Base-by-base conservation (phyloP, 2,888 invertebrate genomes). In the Nomada fucata region DNA sequence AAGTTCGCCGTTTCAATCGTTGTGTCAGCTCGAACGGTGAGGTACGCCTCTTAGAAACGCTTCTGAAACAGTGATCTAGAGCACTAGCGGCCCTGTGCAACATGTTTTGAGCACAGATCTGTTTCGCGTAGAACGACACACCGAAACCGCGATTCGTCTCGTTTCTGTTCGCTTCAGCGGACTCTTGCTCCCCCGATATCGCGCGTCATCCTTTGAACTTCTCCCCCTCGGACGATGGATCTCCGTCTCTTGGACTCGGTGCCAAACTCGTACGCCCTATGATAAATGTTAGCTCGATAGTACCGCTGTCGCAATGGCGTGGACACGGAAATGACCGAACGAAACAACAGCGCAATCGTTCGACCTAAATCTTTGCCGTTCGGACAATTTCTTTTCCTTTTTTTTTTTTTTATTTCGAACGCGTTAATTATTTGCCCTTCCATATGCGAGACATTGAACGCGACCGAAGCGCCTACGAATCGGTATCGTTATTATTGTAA, bases 281-380 rank as follows among this genome's bases (percentile, higher is more conserved):
- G 71, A 86, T 91, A 88, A 87, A 88, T 90, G 89, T 91, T 90
- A 91, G 90, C 82, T 89, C 79, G 88, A 81, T 91, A 88, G 86
- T 86, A 78, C 50, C 50, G 69, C 76, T 84, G 89, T 88, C 84
- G 90, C 89, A 85, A 86, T 87, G 90, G 84, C 80, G 75, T 53
- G n/a, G 36, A 29, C 53, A 15, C 11, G 18, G 7, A 18, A 10
- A 36, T 7, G 7, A 57, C 7, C 0, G 15, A 18, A 20, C 10
- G 18, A 18, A 9, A 18, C 20, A 18, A 26, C 18, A 23, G 29
- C 10, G 18, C 3, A 15, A n/a, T 26, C 57, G 4, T 5, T 18
- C 9, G 26, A 57, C 11, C 23, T 15, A 36, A 36, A 36, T 36
- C 36, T 36, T 36, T 36, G 7, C 7, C 36, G 7, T 36, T 36